Base-by-base conservation (phyloP, 2,888 invertebrate genomes). In the Nymphalis polychloros region DNA sequence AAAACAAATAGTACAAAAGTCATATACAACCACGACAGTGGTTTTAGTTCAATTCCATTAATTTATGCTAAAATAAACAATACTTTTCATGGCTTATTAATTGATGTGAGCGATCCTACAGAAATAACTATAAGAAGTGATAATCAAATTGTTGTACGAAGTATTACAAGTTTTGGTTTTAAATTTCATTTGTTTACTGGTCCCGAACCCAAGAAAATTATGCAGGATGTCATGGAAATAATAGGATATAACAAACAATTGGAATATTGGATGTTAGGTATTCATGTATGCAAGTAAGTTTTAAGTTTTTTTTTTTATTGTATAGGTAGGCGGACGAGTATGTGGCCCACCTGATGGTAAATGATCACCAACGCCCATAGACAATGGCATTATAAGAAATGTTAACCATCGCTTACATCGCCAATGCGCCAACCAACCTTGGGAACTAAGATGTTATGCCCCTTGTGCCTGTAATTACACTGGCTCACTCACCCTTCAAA, bases 61-160 rank as follows among this genome's bases (percentile, higher is more conserved):
- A 92, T 94, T 77, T 93, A 92, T 83, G 93, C 93, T 0, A 89
- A 93, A 77, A 76, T 81, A 0, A 90, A 93, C 65, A 91, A 88
- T 0, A 84, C 86, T 0, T 94, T 93, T 74, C 94, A 95, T 76
- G 95, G 94, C 0, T 76, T 94, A 13, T 75, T 93, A 17, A 82
- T 95, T 13, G 92, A 93, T 47, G 87, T 93, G 17, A 81, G 83
- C 23, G 90, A 93, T 5, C 94, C 94, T 0, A 88, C 94, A 27
- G 94, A 95, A 79, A 83, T 94, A 0, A 83, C 86, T 7, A 81
- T 95, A 27, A 79, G 90, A 10, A 87, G 87, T 0, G 93, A 94
- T 2, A 93, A 93, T 73, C 83, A 94, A 52, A 81, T 95, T 17
- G 83, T 93, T 1, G 77, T 94, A 8, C 87, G 94, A n/a, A 93